Base-by-base conservation (phyloP, 2,888 invertebrate species). In the Clepsis dumicolana region DNA sequence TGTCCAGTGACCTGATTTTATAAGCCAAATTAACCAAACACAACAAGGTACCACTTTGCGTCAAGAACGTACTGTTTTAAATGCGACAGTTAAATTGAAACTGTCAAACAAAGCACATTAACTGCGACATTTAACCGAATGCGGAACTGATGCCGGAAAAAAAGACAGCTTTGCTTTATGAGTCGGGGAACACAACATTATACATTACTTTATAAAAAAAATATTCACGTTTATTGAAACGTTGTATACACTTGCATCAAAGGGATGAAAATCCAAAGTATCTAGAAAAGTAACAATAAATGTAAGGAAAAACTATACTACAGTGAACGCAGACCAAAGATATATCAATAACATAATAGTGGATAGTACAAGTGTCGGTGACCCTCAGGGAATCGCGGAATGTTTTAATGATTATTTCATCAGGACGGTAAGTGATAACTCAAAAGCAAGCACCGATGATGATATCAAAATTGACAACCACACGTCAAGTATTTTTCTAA, bases 381-480 rank as follows among this genome's bases (percentile, higher is more conserved):
- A 52, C 27, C 25, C 52, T 27, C 52, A 52, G 27, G 14, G 8
- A n/a, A 52, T 52, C 27, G 52, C 52, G 27, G 52, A 52, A 7
- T 14, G 27, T 18, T 52, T 52, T 52, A 52, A 52, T 27, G 52
- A 52, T 27, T 52, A 52, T 52, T 52, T 52, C 4, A 52, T 52
- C n/a, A 52, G n/a, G n/a, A 4, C n/a, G n/a, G 52, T 52, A 2
- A 52, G 52, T 25, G 52, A 52, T 52, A 52, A 52, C 7, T 52
- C 52, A 4, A 25, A 4, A n/a, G 25, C n/a, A 27, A 52, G 27
- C 5, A 25, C 27, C 5, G 25, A 25, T 27, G 27, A 52, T 52
- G 52, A 52, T n/a, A 52, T 52, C n/a, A 25, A 14, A 14, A 52
- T 52, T n/a, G n/a, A 14, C 1, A 52, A 52, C 27, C 4, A 52